Conservation (phyloP, 2,113 vertebrate genomes). For the Platanista minor region DNA sequence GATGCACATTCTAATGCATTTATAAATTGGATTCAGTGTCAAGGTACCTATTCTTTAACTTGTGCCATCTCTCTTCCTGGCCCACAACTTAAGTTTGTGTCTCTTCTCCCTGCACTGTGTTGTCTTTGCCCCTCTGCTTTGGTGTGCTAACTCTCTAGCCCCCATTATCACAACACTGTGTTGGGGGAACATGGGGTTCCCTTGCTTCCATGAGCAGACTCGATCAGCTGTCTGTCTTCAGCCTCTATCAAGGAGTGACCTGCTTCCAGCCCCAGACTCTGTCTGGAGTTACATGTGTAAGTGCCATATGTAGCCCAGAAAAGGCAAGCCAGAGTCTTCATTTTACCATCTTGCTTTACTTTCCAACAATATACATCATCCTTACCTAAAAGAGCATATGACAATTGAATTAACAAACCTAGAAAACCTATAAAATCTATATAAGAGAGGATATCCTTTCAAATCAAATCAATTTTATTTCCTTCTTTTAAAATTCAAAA, state of each 20-base stretch:
- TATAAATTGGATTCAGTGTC: background rate
- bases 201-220: background rate
- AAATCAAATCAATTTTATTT: background rate
- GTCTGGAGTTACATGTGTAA: background rate
- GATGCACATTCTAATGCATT: background rate
- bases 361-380: background rate
- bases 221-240: background rate
- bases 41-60: background rate
- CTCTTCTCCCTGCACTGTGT: background rate
- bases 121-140: background rate
- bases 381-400: background rate
- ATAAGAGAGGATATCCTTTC: background rate
- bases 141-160: background rate
- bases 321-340: background rate
- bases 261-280: background rate
- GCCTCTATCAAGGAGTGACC: background rate
- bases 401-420: background rate
- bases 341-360: background rate
- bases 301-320: background rate
- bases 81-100: background rate
- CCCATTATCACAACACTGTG: too few species aligned
- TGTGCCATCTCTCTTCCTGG: background rate
- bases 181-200: fast-evolving
- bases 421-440: background rate
- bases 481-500: background rate